These are phyloP conservation scores for Protonemura montana DNA, from an alignment of 2,888 invertebrate species.

Conservation along the genomic window DNA sequence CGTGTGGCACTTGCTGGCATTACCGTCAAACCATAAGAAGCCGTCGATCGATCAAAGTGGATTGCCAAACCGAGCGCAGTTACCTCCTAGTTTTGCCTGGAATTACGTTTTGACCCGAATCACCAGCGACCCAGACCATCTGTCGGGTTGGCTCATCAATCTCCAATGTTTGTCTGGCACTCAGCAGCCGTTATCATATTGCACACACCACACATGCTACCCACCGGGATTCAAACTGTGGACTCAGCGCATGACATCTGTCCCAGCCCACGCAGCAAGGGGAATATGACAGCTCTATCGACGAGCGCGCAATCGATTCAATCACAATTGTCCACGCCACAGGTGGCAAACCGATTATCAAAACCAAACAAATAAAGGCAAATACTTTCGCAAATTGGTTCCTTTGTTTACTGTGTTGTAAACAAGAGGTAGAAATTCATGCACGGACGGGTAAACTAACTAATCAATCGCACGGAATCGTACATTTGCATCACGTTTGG, in stretches of 20 bases:
- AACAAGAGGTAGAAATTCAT: background rate
- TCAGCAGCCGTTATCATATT: background rate
- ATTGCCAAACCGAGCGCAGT: background rate
- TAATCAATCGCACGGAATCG: background rate
- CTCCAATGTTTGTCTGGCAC: background rate
- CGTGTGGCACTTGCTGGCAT: too few relatives aligned
- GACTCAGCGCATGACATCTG: background rate
- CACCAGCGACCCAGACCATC: background rate
- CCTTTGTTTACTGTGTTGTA: background rate
- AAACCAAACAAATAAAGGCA: background rate
- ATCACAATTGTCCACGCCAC: background rate
- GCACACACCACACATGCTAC: background rate
- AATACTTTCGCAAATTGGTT: background rate
- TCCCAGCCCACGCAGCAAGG: background rate
- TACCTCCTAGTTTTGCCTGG: background rate
- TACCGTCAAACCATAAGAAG: too few relatives aligned
- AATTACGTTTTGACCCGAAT: background rate
- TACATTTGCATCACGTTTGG: background rate
- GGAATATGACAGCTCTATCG: background rate
- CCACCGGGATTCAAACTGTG: background rate
- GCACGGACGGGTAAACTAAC: background rate
- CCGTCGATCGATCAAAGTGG: background rate
- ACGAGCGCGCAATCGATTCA: background rate
- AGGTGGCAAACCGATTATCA: background rate
- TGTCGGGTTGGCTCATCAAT: background rate